Base-by-base conservation (phyloP, 2,888 invertebrate genomes). In the Polylopha cassiicola region DNA sequence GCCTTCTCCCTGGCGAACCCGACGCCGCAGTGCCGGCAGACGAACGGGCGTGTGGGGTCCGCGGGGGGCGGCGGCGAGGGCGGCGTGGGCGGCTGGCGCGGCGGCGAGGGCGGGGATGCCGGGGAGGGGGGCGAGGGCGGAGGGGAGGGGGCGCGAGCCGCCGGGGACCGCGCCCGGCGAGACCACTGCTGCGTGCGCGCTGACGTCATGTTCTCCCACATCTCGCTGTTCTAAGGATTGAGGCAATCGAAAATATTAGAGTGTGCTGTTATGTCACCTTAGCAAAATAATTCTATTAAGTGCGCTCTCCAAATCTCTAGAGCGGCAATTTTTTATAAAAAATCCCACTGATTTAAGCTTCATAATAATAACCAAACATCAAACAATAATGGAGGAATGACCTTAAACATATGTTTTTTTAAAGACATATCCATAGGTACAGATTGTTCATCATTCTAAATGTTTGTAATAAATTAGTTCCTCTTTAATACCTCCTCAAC, bases 1-100 rank as follows among this genome's bases (percentile, higher is more conserved):
- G 94, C 94, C 61, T 94, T 95, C 62, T 94, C 93, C 32, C 94
- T 84, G 0, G 94, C 94, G 74, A 94, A 93, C 3, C 91, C 91
- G 37, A 94, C 88, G 0, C 82, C 82, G 48, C 82, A 82, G 37
- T 73, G 73, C 87, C 93, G 60, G 53, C 95, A 95, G 0, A 94
- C 94, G 60, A 94, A 94, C 0, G 94, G 94, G 43, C 92, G 90
- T 21, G 89, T 85, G 1, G 92, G 90, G 73, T 93, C 93, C 0
- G 72, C 52, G 34, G 79, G 80, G 15, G 68, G 63, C 34, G 76
- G 72, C 32, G 73, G 65, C 4, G 73, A 61, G n/a, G 65, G 46
- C 9, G 60, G 55, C 16, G 15, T 20, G 4, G 60, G 57, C 9
- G 61, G 37, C 1, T 64, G 60, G 14, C 59, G 52, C 2, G 65